Conservation (phyloP, 2,888 invertebrate genomes). For the Helobdella robusta region DNA sequence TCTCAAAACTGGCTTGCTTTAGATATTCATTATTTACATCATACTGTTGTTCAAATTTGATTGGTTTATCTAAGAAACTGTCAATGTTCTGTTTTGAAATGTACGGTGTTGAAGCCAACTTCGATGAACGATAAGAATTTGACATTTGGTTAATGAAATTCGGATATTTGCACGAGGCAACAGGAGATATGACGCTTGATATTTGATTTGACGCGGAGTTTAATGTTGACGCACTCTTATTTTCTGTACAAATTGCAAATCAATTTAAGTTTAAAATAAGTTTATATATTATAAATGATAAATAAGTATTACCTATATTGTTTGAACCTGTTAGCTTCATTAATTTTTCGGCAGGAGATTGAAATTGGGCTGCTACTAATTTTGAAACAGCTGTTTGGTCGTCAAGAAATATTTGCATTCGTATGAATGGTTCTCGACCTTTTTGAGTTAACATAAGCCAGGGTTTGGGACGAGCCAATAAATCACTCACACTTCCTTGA, state of each 20-base stretch:
- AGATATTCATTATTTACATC: conserved; percentile 6
- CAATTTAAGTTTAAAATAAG: too few relatives aligned
- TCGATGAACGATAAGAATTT: neutral
- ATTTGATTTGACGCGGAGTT: too few relatives aligned
- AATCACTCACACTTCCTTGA: conserved; percentile 84
- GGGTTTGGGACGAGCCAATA: conserved; percentile 90
- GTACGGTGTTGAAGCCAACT: neutral
- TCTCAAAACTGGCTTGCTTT: conserved; percentile 7
- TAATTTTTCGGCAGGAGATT: conserved; percentile 76
- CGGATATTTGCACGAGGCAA: conserved; percentile 17
- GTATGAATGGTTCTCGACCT: conserved; percentile 65
- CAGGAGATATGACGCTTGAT: too few relatives aligned
- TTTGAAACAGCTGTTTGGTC: conserved; percentile 89
- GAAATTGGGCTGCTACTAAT: conserved; percentile 89
- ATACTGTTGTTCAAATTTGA: conserved; percentile 12
- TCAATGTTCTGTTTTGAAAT: conserved; percentile 7
- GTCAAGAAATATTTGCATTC: conserved; percentile 77
- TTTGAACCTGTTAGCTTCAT: conserved; percentile 18
- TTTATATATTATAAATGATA: neutral
- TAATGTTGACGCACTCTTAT: too few relatives aligned
- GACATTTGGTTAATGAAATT: conserved; percentile 17
- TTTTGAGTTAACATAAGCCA: conserved; percentile 99
- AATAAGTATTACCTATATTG: conserved; percentile 5
- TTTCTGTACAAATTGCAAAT: too few relatives aligned
- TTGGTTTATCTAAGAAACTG: conserved; percentile 21